phyloP scores from a whole-genome alignment of 1,140 invertebrate genomes.

The Drosophila ficusphila region DNA sequence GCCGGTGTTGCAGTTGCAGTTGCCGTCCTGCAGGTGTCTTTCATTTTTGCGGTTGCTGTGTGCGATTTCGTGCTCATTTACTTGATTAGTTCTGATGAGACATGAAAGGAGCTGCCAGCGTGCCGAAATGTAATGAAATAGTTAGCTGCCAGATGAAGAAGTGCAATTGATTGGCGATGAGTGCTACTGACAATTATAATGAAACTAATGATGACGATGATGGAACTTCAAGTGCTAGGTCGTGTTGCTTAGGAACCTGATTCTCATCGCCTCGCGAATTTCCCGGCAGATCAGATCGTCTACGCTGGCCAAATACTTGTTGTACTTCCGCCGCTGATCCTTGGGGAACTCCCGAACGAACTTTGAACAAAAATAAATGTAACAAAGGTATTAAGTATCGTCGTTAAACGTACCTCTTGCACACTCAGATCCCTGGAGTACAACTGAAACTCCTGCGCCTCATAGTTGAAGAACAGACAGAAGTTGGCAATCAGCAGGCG shows the following conservation, averaged over 20 bases:
- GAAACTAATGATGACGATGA: not conserved
- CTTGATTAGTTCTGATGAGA: constrained; percentile 80
- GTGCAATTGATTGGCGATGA: constrained; percentile 32
- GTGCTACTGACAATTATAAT: constrained; percentile 28
- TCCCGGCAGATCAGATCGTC: constrained; percentile 69
- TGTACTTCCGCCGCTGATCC: constrained; percentile 64
- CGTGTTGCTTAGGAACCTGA: constrained; percentile 54
- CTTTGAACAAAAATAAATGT: constrained; percentile 27
- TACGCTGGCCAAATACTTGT: constrained; percentile 69
- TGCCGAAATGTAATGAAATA: constrained; percentile 68
- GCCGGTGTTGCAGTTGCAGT: not conserved
- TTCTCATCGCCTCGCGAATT: constrained; percentile 73
- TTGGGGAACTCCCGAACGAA: constrained; percentile 73
- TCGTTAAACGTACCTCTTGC: constrained; percentile 59
- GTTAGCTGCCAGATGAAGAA: constrained; percentile 20
- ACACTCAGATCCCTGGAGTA: constrained; percentile 66
- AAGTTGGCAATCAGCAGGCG: constrained; percentile 87
- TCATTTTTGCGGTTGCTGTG: constrained; percentile 64
- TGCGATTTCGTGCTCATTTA: constrained; percentile 76
- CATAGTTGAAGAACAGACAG: constrained; percentile 85
- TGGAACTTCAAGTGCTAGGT: constrained; percentile 7
- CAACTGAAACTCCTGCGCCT: constrained; percentile 64
- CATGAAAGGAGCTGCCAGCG: constrained; percentile 75
- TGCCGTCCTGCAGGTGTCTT: constrained; percentile 56
- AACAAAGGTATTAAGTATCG: no score